Evolutionary conservation across 2,888 invertebrate species (phyloP), one percentile per base, ranked within the genome.

Genomic region (Synanthedon myopaeformis): DNA sequence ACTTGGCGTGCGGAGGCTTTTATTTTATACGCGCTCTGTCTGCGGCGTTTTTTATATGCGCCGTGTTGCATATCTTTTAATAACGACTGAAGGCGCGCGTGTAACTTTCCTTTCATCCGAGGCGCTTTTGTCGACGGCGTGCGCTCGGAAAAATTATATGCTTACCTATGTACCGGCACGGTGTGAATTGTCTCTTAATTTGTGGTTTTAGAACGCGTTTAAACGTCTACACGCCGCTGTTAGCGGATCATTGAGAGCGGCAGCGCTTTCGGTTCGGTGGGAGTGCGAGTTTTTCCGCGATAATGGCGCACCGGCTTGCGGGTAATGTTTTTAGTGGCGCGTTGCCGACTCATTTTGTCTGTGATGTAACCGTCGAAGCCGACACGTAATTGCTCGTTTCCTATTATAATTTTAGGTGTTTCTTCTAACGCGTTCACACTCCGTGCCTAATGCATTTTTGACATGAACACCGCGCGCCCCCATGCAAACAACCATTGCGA

Each of bases 11-110:
- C 66, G 66, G 61, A 70, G 65, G 72, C 77, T 77, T 80, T 79
- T 82, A 80, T 80, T 79, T 80, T 76, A 78, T 76, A 66, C 71
- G 65, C 67, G 65, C 67, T 64, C 67, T 69, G 70, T 71, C 69
- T 70, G 68, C 68, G 68, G 63, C 65, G 72, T 71, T 74, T 69
- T 75, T 67, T 72, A 74, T 68, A 68, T 69, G 64, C 68, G 59
- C 63, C 61, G 59, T 66, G 65, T 70, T 66, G 67, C 70, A 69
- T 76, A 75, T 75, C 76, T 76, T 76, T 79, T 76, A 78, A 76
- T 76, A 79, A 73, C 64, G 65, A 68, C 76, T 64, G 67, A 68
- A 69, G 64, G 69, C 67, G 61, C 61, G 66, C 52, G 51, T 52
- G 57, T 52, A 55, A 63, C 59, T 61, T 60, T 65, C 69, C 71